These are phyloP conservation scores for Amphibalanus amphitrite DNA, from an alignment of 1,140 invertebrate species.

Conservation along the genomic window DNA sequence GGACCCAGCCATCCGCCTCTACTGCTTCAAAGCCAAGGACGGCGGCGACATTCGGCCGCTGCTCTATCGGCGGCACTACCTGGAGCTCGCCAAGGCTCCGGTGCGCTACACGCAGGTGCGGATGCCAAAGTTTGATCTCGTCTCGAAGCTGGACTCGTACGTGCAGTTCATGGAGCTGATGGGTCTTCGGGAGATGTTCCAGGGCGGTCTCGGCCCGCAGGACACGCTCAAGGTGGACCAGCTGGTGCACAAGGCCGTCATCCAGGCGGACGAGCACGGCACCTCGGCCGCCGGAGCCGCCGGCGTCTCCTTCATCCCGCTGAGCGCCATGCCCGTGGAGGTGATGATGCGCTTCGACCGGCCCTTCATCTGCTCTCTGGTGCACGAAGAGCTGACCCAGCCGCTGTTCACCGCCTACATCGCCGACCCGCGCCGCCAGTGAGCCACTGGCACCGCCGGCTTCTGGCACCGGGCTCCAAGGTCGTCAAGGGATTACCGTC, in stretches of 20 bases:
- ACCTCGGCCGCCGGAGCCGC: not conserved
- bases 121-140: not conserved
- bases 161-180: not conserved
- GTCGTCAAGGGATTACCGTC: too few species aligned
- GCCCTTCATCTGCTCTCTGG: not conserved
- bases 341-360: not conserved
- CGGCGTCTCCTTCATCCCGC: not conserved
- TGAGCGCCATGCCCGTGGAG: not conserved
- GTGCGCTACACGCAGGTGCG: too few species aligned
- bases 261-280: not conserved
- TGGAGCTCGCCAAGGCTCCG: too few species aligned
- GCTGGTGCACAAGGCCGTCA: not conserved
- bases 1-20: not conserved
- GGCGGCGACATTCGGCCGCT: too few species aligned
- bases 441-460: too few species aligned
- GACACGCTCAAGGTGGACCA: not conserved
- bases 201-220: not conserved
- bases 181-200: not conserved
- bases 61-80: too few species aligned
- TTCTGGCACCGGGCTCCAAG: too few species aligned
- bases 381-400: not conserved
- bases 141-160: not conserved
- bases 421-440: not conserved
- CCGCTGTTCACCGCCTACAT: not conserved
- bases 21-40: not conserved